Evolutionary conservation across 64 coral and sea anemone genomes (phyloP), one percentile per base, ranked within the genome.

Genomic region (Platygyra sinensis): DNA sequence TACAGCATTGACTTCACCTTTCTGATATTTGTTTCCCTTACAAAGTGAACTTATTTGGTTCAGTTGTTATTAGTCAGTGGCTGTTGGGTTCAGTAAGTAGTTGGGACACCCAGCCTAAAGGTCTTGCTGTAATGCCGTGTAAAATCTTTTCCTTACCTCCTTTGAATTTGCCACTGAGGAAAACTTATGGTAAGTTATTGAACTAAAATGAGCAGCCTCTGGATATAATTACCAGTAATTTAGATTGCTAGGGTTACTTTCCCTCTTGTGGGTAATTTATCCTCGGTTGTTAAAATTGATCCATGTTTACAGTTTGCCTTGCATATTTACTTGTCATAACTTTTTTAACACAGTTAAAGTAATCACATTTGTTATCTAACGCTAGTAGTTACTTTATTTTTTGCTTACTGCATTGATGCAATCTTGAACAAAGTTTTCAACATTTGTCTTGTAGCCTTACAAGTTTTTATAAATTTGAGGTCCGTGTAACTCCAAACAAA

Each of bases 1-100:
- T 64, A 91, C 89, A 85, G 33, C 79, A 84, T 64, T 84, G 29
- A 31, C 32, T 61, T 83, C 73, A 63, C 89, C 51, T 72, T 63
- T 65, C 57, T 78, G 36, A 77, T 77, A 89, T 55, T 42, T 85
- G 17, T 29, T 60, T 71, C 63, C 6, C 46, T 39, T 51, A 51
- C 13, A 31, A 69, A 67, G 33, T 49, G 72, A 31, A 74, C 49
- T 62, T 80, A 84, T 91, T 15, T 46, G 89, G 89, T 91, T 91
- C 89, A 91, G 0, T 84, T 75, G 52, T 69, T 10, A 80, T 25
- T 76, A 42, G 29, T 16, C 52, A 30, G 69, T 84, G 42, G 72
- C 42, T 63, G 14, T 63, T 61, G 72, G 81, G 81, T 85, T 85
- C 62, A 85, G 20, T 52, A 85, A 51, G 9, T 71, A 50, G 38